Evolutionary conservation across 2,797 vertebrate species (phyloP), one percentile per base, ranked within the genome.

Genomic region (Phaenicophaeus curvirostris): DNA sequence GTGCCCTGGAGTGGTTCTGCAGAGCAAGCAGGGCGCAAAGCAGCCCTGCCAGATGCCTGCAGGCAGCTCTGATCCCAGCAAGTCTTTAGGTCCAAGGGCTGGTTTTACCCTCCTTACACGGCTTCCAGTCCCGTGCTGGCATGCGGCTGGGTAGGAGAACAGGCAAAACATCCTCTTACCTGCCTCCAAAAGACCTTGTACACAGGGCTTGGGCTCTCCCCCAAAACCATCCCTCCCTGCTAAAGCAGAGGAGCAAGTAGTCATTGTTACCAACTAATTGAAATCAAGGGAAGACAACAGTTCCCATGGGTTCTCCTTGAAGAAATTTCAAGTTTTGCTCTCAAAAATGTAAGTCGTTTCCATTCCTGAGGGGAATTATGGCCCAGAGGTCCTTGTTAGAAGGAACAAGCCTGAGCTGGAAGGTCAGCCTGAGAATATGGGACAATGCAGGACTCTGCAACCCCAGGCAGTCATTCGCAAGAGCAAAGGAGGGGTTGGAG

Each of bases 91-190:
- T 77, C 39, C 6, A 12, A 54, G 51, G 51, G 7, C 53, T 57
- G 71, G 15, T 69, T 35, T 78, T 39, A 17, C 81, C 81, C 82
- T 35, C 4, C 8, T 39, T 48, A 67, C 72, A 25, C n/a, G 1
- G 46, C 57, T 69, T 21, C 61, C 54, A 21, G 50, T 7, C 66
- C 66, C 11, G 5, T 10, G 27, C 74, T 8, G 31, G 57, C 2
- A 2, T 8, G 55, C 57, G 75, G 44, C 83, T 37, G 46, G 44
- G 28, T 62, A 39, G 55, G 44, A 80, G 31, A 1, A 18, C 41
- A 17, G 51, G 39, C 17, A 59, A 21, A n/a, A 13, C 2, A 0
- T 55, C 63, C 74, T 28, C 11, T 0, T 15, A 3, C 8, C n/a
- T 31, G 35, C 50, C 66, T 59, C 61, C 61, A 16, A 31, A 58